Evolutionary conservation across 2,888 invertebrate species (phyloP).

Genomic region (Pediacus dermestoides): DNA sequence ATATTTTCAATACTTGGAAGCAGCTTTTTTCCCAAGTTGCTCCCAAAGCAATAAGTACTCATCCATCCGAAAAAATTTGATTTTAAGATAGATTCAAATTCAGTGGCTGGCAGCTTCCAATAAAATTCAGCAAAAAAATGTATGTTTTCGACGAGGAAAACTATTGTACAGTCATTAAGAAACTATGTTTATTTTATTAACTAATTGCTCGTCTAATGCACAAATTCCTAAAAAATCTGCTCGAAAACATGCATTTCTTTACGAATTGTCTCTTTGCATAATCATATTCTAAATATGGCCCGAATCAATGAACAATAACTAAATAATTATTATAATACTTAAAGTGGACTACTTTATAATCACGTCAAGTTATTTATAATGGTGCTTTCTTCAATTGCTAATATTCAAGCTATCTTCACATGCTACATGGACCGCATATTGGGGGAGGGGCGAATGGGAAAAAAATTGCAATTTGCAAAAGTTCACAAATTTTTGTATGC

Average conservation of each 20-base stretch:
- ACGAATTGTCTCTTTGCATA: constrained; percentile 29
- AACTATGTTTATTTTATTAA: constrained; percentile 9
- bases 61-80: constrained; percentile 4
- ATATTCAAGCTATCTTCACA: constrained; percentile 52
- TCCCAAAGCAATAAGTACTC: constrained; percentile 22
- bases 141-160: constrained; percentile 25
- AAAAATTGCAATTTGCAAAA: constrained; percentile 34
- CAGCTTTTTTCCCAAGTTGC: constrained; percentile 36
- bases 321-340: constrained; percentile 23
- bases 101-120: constrained; percentile 24
- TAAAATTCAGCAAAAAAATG: constrained; percentile 31
- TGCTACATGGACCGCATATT: constrained; percentile 50
- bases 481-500: constrained; percentile 49
- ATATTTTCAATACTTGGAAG: constrained; percentile 27
- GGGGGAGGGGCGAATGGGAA: constrained; percentile 50
- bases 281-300: constrained; percentile 36
- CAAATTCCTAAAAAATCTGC: constrained; percentile 15
- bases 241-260: constrained; percentile 35
- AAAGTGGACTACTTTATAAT: constrained; percentile 40
- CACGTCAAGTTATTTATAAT: constrained; percentile 42
- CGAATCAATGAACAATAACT: constrained; percentile 40
- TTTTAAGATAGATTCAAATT: constrained; percentile 26
- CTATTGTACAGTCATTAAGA: constrained; percentile 1
- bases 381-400: constrained; percentile 52
- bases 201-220: constrained; percentile 26